Conservation (phyloP, 1,140 invertebrate species). For the Lepeophtheirus salmonis region DNA sequence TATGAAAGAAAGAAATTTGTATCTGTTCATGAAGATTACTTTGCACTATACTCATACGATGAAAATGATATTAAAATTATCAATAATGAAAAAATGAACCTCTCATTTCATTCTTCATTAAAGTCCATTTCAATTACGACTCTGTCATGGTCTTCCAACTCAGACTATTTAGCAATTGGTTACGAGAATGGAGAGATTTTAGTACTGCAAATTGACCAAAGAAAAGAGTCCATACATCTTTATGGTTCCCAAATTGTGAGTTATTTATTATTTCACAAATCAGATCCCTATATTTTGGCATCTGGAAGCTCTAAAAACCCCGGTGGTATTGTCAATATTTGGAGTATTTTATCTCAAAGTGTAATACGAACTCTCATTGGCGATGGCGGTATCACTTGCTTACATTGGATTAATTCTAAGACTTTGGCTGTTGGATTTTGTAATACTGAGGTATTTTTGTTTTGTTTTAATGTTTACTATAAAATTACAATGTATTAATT, state of each 20-base stretch:
- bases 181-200: neutral
- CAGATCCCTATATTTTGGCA: neutral
- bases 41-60: neutral
- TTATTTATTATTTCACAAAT: neutral
- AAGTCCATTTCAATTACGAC: neutral
- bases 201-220: neutral
- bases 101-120: neutral
- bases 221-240: neutral
- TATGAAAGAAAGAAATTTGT: neutral
- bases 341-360: slow-evolving; percentile 39
- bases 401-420: slow-evolving; percentile 33
- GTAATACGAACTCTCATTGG: slow-evolving; percentile 38
- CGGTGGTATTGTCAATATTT: slow-evolving; percentile 41
- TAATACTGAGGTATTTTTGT: neutral
- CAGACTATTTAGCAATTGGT: neutral
- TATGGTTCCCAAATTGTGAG: neutral
- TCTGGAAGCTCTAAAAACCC: slow-evolving; percentile 29
- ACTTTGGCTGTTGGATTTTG: slow-evolving; percentile 29
- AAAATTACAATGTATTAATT: slow-evolving; percentile 8
- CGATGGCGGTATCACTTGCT: slow-evolving; percentile 31
- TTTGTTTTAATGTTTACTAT: neutral
- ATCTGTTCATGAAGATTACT: neutral
- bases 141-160: neutral
- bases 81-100: neutral
- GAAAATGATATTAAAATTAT: neutral